phyloP scores from a whole-genome alignment of 2,888 invertebrate genomes.

The Apamea anceps region DNA sequence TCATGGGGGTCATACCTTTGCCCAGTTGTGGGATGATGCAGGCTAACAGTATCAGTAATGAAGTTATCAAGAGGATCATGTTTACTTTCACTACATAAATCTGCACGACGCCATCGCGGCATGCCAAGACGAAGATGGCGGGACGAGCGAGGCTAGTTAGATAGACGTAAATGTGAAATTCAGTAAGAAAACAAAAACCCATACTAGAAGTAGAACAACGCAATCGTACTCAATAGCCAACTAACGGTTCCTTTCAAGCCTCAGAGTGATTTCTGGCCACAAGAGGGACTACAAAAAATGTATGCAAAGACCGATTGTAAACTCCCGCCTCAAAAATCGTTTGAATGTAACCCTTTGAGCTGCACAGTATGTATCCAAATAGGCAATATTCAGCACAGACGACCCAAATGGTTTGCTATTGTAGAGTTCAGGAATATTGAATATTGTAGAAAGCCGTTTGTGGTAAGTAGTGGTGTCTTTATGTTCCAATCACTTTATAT shows the following conservation, averaged over 20 bases:
- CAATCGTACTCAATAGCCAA: conserved; percentile 15
- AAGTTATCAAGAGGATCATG: too few relatives aligned
- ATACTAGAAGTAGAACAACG: not conserved
- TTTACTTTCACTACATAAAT: too few relatives aligned
- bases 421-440: conserved; percentile 26
- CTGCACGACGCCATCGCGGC: too few relatives aligned
- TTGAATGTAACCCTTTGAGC: conserved; percentile 29
- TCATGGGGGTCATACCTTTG: too few relatives aligned
- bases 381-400: conserved; percentile 22
- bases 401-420: conserved; percentile 14
- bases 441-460: conserved; percentile 12
- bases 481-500: not conserved
- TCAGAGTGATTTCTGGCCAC: conserved; percentile 17
- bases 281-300: not conserved
- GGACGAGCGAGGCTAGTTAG: too few relatives aligned
- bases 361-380: conserved; percentile 20
- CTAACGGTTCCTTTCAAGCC: not conserved
- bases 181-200: not conserved
- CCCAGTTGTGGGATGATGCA: too few relatives aligned
- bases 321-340: not conserved
- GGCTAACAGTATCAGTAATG: too few relatives aligned
- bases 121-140: too few relatives aligned
- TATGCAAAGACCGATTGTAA: conserved; percentile 7
- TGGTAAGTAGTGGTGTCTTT: not conserved
- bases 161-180: not conserved